Percentiles rank a stretch among this genome's conserved stretches.
These are phyloP conservation scores for Muraenolepis orangiensis DNA, from an alignment of 2,797 vertebrate genomes.

Conservation along the genomic window DNA sequence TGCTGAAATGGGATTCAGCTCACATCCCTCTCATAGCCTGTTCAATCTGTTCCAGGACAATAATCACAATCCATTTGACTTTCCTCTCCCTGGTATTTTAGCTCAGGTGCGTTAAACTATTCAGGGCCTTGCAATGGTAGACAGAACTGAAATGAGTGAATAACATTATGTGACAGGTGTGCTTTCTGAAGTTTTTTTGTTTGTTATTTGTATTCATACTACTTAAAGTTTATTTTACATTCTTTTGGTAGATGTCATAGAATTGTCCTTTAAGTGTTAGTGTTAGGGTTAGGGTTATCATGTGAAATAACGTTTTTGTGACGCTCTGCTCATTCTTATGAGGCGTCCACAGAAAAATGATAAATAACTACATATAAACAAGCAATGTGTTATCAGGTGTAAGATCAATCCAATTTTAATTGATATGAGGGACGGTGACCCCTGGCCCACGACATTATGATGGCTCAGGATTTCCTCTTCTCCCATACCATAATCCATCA, in stretches of 20 bases:
- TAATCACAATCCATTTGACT: slow-evolving; percentile 88
- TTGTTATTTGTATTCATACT: not conserved
- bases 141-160: slow-evolving; percentile 53
- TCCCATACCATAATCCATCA: slow-evolving; percentile 63
- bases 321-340: slow-evolving; percentile 23
- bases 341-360: slow-evolving; percentile 42
- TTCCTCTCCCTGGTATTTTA: slow-evolving; percentile 83
- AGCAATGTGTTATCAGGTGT: slow-evolving; percentile 51
- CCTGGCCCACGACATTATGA: slow-evolving; percentile 65
- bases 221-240: not conserved
- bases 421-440: slow-evolving; percentile 46
- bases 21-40: slow-evolving; percentile 80
- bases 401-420: slow-evolving; percentile 57
- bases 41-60: slow-evolving; percentile 90
- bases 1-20: slow-evolving; percentile 75
- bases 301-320: not conserved
- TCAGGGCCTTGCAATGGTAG: slow-evolving; percentile 51
- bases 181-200: slow-evolving; percentile 38
- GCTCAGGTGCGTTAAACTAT: slow-evolving; percentile 61
- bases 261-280: slow-evolving; percentile 16
- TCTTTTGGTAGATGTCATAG: not conserved
- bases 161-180: slow-evolving; percentile 29
- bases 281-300: no score
- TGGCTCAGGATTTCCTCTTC: slow-evolving; percentile 62
- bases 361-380: slow-evolving; percentile 45